These are phyloP conservation scores for Corynorhinus townsendii DNA, from an alignment of 2,113 vertebrate genomes.

Conservation along the genomic window DNA sequence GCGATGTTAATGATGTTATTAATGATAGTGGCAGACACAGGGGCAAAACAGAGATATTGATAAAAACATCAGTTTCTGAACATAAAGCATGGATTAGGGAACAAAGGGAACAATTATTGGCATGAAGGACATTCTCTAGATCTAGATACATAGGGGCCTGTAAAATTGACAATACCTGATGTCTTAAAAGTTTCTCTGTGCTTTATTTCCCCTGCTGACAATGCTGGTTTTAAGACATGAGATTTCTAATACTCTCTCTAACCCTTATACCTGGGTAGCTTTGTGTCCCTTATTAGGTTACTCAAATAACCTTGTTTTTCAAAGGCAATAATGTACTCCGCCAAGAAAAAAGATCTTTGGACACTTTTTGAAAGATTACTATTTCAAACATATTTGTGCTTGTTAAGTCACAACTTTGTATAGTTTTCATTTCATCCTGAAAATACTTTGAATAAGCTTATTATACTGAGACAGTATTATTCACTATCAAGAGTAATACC, in stretches of 20 bases:
- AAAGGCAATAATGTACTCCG: neutral
- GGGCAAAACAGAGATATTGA: neutral
- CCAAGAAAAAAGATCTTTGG: neutral
- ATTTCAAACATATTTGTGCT: neutral
- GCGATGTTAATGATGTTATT: neutral
- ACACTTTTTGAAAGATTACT: neutral
- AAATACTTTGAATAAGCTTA: neutral
- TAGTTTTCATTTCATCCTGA: neutral
- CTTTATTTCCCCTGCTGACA: neutral
- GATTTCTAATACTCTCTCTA: neutral
- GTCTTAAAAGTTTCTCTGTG: neutral
- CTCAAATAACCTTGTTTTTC: slow-evolving; percentile 7
- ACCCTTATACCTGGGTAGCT: neutral
- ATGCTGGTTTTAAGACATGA: neutral
- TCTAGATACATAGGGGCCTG: neutral
- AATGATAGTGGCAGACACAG: neutral
- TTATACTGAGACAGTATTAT: neutral
- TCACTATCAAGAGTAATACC: neutral
- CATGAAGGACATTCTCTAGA: neutral
- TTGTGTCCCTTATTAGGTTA: neutral
- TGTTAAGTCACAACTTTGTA: neutral
- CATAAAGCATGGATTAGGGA: neutral
- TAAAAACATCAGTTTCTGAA: neutral
- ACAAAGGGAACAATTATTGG: neutral
- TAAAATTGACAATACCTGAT: neutral